These are phyloP conservation scores for Myxocyprinus asiaticus DNA, from an alignment of 2,113 vertebrate species.

Conservation along the genomic window DNA sequence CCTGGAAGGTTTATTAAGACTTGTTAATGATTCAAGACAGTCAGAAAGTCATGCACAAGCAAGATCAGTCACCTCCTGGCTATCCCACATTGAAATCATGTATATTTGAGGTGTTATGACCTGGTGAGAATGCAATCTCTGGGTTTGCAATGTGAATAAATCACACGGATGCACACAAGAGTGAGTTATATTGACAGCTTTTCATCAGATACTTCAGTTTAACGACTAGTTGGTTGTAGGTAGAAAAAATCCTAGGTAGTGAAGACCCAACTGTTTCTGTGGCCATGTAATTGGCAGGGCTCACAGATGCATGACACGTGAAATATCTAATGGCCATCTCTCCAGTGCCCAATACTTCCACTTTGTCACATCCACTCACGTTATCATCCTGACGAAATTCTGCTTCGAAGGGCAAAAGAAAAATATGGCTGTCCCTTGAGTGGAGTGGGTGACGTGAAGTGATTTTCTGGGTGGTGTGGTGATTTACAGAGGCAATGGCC, in stretches of 20 bases:
- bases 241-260: not conserved
- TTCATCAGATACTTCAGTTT: too few relatives aligned
- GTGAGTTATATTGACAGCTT: too few relatives aligned
- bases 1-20: not conserved
- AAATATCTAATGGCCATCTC: slow-evolving; percentile 32
- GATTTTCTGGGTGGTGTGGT: slow-evolving; percentile 58
- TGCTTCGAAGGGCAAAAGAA: slow-evolving; percentile 38
- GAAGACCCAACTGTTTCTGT: not conserved
- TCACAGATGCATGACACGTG: slow-evolving; percentile 11
- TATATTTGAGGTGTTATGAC: not conserved
- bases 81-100: not conserved
- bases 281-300: slow-evolving; percentile 15
- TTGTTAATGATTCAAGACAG: not conserved
- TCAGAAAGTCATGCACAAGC: not conserved
- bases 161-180: not conserved
- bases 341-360: slow-evolving; percentile 34
- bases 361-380: slow-evolving; percentile 27
- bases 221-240: too few relatives aligned
- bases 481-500: slow-evolving; percentile 51
- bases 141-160: not conserved
- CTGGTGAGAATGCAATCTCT: not conserved
- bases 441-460: slow-evolving; percentile 41
- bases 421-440: slow-evolving; percentile 53
- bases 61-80: not conserved
- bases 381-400: slow-evolving; percentile 36